Conservation (phyloP, 2,113 vertebrate species). For the Marmota flaviventris region DNA sequence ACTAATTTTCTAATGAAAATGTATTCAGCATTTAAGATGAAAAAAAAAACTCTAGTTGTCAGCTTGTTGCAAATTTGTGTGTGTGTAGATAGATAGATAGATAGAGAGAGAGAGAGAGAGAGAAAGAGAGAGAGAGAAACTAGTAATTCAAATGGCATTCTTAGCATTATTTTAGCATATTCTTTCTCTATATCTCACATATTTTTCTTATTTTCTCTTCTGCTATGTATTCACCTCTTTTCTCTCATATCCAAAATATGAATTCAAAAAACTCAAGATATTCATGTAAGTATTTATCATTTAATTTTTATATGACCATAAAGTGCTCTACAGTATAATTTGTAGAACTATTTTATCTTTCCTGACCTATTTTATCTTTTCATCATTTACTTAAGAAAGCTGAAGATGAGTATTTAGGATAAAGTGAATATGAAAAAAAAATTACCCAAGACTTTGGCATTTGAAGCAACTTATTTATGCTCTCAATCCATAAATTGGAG, state of each 20-base stretch:
- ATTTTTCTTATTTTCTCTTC: not conserved
- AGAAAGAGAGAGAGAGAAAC: too few relatives aligned
- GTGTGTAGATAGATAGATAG: not conserved
- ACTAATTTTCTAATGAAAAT: conserved; percentile 41
- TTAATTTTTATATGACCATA: not conserved
- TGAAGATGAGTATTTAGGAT: not conserved
- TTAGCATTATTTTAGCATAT: not conserved
- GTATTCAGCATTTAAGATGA: not conserved
- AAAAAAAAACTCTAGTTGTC: not conserved
- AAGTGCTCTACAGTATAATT: not conserved
- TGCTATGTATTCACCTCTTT: not conserved
- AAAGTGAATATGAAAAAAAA: not conserved
- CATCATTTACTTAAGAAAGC: not conserved
- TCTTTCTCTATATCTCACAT: not conserved
- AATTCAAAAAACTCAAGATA: conserved; percentile 46
- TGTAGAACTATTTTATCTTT: not conserved
- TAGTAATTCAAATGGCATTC: conserved; percentile 4
- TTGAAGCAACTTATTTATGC: conserved; percentile 17
- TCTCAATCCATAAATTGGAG: not conserved
- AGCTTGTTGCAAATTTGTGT: not conserved
- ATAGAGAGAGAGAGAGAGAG: too few relatives aligned
- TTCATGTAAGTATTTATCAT: not conserved
- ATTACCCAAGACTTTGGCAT: not conserved
- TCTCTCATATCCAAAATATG: not conserved
- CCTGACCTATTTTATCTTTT: not conserved